Evolutionary conservation across 2,113 vertebrate species (phyloP).

Genomic region (Promerops cafer): DNA sequence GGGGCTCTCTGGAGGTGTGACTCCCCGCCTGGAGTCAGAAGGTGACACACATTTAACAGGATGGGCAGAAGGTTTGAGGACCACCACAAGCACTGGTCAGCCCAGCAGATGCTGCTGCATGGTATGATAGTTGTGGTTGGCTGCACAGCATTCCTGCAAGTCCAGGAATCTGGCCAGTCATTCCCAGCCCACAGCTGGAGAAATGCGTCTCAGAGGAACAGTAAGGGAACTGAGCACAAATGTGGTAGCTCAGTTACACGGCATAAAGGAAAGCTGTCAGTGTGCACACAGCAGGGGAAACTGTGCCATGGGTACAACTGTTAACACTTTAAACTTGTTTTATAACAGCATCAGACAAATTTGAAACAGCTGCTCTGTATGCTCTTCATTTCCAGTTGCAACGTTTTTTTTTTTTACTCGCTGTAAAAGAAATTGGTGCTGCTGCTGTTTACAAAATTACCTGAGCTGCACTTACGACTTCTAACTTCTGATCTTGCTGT

Average conservation of each 20-base stretch:
- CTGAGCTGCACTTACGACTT: background rate
- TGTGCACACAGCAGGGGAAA: background rate
- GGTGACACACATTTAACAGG: rapidly evolving
- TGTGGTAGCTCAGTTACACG: background rate
- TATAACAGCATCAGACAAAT: slow-evolving; percentile 39
- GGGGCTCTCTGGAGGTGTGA: background rate
- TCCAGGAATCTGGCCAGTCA: background rate
- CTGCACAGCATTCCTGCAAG: background rate
- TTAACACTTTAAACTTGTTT: slow-evolving; percentile 52
- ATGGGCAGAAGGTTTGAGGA: background rate
- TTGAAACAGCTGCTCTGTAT: slow-evolving; percentile 51
- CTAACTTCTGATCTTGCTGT: slow-evolving; percentile 24
- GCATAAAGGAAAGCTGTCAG: background rate
- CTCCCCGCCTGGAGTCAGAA: background rate
- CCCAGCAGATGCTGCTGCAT: background rate
- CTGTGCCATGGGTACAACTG: slow-evolving; percentile 26
- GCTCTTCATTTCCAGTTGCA: slow-evolving; percentile 37
- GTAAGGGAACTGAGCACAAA: background rate
- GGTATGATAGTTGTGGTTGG: background rate
- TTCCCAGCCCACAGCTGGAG: background rate
- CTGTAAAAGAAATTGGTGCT: slow-evolving; percentile 35
- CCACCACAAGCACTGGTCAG: background rate
- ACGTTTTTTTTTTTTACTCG: background rate
- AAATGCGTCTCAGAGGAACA: background rate
- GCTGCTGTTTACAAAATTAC: slow-evolving; percentile 40